A percentile compares a stretch with the other conserved stretches of the same genome.
Evolutionary conservation across 2,888 invertebrate species (phyloP).

Genomic region (Sthenelais limicola): DNA sequence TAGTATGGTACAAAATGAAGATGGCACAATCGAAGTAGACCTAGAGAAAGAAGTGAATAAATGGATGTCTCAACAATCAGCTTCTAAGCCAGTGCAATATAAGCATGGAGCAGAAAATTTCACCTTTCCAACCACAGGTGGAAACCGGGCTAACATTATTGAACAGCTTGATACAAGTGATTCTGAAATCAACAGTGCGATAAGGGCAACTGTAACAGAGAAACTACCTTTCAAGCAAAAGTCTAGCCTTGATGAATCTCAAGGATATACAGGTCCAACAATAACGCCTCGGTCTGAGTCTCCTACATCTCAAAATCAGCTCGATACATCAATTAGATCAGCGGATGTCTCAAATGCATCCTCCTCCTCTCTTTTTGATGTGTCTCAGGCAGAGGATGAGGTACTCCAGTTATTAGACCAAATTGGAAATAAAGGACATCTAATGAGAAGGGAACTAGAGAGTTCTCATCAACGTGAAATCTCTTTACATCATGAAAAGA

Average conservation of each 20-base stretch:
- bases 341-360: not conserved
- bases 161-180: slow-evolving; percentile 11
- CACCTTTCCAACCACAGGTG: not conserved
- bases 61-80: slow-evolving; percentile 20
- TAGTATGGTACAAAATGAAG: slow-evolving; percentile 23
- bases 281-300: slow-evolving; percentile 18
- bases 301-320: slow-evolving; percentile 3
- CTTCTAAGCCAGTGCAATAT: not conserved
- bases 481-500: slow-evolving; percentile 14
- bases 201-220: slow-evolving; percentile 30
- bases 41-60: slow-evolving; percentile 16
- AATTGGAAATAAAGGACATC: slow-evolving; percentile 25
- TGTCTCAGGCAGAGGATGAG: slow-evolving; percentile 38
- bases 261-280: not conserved
- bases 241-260: slow-evolving; percentile 6
- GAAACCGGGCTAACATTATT: not conserved
- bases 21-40: slow-evolving; percentile 23
- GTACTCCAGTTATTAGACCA: slow-evolving; percentile 28
- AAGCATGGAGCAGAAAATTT: not conserved
- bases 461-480: slow-evolving; percentile 20
- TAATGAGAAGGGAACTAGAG: slow-evolving; percentile 25
- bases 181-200: slow-evolving; percentile 25
- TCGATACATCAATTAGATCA: too few relatives aligned
- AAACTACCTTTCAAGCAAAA: slow-evolving; percentile 11
- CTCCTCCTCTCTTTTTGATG: slow-evolving; percentile 18